Evolutionary conservation across 2,113 vertebrate species (phyloP), one percentile per base, ranked within the genome.

Genomic region (Tetrao urogallus): DNA sequence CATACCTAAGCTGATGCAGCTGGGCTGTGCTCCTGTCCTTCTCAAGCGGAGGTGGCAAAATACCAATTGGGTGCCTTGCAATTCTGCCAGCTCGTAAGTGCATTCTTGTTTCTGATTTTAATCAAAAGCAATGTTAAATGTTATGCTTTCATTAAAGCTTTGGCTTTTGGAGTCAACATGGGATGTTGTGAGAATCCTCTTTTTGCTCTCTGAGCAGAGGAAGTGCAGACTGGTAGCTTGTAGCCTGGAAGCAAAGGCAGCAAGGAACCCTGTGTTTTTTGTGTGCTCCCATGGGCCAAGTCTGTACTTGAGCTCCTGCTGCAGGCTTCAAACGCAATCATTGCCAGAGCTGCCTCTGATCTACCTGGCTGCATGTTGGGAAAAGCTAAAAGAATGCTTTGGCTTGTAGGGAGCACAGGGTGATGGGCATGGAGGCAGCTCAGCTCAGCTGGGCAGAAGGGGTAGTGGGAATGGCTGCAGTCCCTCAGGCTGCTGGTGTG

Each of bases 91-190:
- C 79, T 83, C 47, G 32, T 32, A 84, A 87, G 2, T 13, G 5
- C 45, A 5, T 66, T 91, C 47, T 86, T 63, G 9, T 63, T 91
- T 73, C 64, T 77, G 36, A 50, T 91, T 94, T 91, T 80, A 58
- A 69, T 88, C 17, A 67, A 82, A 27, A 54, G 3, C 24, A 24
- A 14, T n/a, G 17, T 45, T 86, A 71, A 80, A 71, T 88, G 83
- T 86, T 72, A 57, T 54, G 21, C 12, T 86, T 6, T 81, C 15
- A 10, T 88, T 83, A 86, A 88, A 86, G 13, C 52, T 88, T 8
- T 34, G 52, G 28, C 27, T 91, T 89, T 67, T 84, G 89, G 54
- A 58, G 63, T 48, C 30, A 48, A 52, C n/a, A 76, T 43, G 58
- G 69, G 66, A 63, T 89, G 48, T 82, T 83, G n/a, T 48, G 54